Evolutionary conservation across 30 jellyfish, hydroid and myxozoan genomes (phyloP).

Genomic region (Nemopilema nomurai): DNA sequence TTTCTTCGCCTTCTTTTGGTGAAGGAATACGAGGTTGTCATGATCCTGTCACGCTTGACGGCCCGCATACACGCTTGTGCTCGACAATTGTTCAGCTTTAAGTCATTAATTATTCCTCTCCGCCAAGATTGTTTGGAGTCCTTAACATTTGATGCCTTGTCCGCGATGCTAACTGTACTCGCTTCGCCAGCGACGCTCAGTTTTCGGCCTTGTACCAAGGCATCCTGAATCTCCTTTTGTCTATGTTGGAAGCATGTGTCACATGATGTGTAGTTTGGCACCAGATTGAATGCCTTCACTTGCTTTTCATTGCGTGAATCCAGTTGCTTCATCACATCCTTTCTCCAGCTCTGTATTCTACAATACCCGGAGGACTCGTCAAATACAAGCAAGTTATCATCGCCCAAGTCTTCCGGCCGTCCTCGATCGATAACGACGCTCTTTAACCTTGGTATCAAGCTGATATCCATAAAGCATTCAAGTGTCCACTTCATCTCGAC

Average conservation of each 20-base stretch:
- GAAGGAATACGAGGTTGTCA: slow-evolving; percentile 27
- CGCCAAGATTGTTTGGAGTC: slow-evolving; percentile 40
- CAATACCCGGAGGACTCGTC: slow-evolving; percentile 52
- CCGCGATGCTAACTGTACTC: too few species aligned
- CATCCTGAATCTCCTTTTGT: slow-evolving; percentile 30
- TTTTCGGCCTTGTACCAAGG: slow-evolving; percentile 37
- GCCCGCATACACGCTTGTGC: slow-evolving; percentile 45
- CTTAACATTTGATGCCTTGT: background rate
- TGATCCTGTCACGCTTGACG: slow-evolving; percentile 25
- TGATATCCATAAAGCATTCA: slow-evolving; percentile 50
- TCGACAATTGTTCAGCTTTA: slow-evolving; percentile 62
- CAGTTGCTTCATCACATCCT: slow-evolving; percentile 18
- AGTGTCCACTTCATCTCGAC: slow-evolving; percentile 71
- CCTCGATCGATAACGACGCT: slow-evolving; percentile 67
- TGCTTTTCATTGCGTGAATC: slow-evolving; percentile 43
- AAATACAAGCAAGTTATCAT: slow-evolving; percentile 67
- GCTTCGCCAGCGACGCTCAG: slow-evolving; percentile 5
- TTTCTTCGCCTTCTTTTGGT: slow-evolving; percentile 38
- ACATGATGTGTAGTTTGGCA: slow-evolving; percentile 64
- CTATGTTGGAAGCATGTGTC: slow-evolving; percentile 50
- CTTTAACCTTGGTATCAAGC: slow-evolving; percentile 40
- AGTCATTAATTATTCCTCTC: slow-evolving; percentile 53
- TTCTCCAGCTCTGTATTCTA: slow-evolving; percentile 60
- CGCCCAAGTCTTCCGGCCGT: slow-evolving; percentile 56
- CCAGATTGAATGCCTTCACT: slow-evolving; percentile 21